A percentile compares a stretch with the other conserved stretches of the same genome.
These are phyloP conservation scores for Cotesia congregata DNA, from an alignment of 2,888 invertebrate species.

Conservation along the genomic window DNA sequence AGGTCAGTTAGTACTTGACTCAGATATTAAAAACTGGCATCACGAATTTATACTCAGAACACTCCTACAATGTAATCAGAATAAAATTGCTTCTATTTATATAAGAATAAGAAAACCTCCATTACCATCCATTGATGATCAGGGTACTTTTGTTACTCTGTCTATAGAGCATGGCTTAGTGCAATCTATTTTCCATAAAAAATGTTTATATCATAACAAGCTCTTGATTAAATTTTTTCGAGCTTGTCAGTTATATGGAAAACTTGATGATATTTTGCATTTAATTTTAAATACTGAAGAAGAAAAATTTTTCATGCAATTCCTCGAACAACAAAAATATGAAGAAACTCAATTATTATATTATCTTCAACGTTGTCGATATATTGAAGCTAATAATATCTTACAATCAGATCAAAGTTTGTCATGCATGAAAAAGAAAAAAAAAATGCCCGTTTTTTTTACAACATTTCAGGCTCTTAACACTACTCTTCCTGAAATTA, in stretches of 20 bases:
- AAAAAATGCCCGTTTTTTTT: slow-evolving; percentile 48
- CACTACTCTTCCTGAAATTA: slow-evolving; percentile 61
- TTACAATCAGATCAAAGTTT: slow-evolving; percentile 31
- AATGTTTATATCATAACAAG: slow-evolving; percentile 63
- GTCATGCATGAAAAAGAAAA: slow-evolving; percentile 33
- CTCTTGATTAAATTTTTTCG: slow-evolving; percentile 61
- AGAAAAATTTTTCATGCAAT: slow-evolving; percentile 78
- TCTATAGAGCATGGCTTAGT: slow-evolving; percentile 64
- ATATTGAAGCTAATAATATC: slow-evolving; percentile 58
- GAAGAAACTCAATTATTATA: slow-evolving; percentile 81
- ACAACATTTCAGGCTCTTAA: slow-evolving; percentile 62
- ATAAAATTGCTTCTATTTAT: slow-evolving; percentile 80
- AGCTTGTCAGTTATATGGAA: slow-evolving; percentile 61
- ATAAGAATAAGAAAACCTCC: slow-evolving; percentile 75
- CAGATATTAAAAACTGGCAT: slow-evolving; percentile 79
- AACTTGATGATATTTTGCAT: slow-evolving; percentile 72
- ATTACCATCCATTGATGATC: slow-evolving; percentile 72
- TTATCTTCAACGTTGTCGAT: slow-evolving; percentile 76
- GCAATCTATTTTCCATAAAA: slow-evolving; percentile 63
- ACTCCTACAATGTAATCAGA: slow-evolving; percentile 78
- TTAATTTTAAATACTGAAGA: slow-evolving; percentile 76
- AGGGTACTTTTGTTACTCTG: slow-evolving; percentile 63
- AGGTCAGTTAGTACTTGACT: slow-evolving; percentile 59
- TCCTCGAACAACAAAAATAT: slow-evolving; percentile 76
- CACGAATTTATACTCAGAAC: slow-evolving; percentile 79